Evolutionary conservation across 2,113 vertebrate genomes (phyloP).

Genomic region (Oreochromis niloticus): DNA sequence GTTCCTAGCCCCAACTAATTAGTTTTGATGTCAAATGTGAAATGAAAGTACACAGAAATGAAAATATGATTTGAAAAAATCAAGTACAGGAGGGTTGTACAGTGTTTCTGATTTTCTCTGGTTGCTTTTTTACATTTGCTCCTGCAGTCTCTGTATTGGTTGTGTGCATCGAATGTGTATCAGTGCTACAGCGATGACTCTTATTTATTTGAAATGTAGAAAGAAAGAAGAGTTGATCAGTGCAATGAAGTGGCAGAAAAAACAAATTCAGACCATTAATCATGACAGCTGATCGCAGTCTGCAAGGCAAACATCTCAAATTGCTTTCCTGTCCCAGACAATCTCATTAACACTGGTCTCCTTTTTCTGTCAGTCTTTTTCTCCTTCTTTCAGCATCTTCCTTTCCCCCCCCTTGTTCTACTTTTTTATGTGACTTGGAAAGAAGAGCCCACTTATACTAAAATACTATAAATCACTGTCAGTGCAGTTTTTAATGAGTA

Average conservation of each 20-base stretch:
- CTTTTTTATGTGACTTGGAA: neutral
- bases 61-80: neutral
- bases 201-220: neutral
- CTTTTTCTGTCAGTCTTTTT: neutral
- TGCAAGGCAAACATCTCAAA: constrained; percentile 10
- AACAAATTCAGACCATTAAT: constrained; percentile 41
- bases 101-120: neutral
- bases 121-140: neutral
- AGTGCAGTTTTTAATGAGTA: neutral
- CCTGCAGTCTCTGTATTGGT: neutral
- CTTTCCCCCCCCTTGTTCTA: neutral
- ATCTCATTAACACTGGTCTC: constrained; percentile 32
- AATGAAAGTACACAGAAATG: neutral
- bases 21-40: neutral
- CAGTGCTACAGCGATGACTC: neutral
- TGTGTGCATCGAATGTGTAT: neutral
- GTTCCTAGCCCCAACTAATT: neutral
- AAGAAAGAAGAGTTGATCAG: neutral
- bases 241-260: neutral
- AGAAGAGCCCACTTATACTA: neutral
- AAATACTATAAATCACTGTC: constrained; percentile 12
- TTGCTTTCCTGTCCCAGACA: constrained; percentile 24
- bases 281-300: constrained; percentile 27
- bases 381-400: neutral
- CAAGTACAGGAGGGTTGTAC: neutral